Conservation (phyloP, 2,113 vertebrate species). For the Ceuthmochares aereus region DNA sequence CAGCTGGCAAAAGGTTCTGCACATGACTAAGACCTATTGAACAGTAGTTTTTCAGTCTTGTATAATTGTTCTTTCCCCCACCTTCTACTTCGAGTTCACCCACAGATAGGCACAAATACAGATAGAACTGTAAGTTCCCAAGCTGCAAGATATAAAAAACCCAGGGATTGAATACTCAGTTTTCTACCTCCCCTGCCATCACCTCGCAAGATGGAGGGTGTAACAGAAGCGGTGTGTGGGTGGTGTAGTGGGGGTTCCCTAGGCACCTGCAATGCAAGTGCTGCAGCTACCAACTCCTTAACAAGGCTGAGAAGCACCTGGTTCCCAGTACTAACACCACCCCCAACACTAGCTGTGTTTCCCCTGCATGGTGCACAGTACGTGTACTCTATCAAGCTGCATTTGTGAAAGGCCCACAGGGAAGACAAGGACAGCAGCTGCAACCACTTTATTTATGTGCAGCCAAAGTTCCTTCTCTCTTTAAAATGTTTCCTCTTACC, state of each 20-base stretch:
- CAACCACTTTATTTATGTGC: not conserved
- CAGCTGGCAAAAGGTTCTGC: not conserved
- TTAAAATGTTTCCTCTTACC: not conserved
- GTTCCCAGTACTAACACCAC: not conserved
- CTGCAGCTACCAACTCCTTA: not conserved
- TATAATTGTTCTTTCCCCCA: not conserved
- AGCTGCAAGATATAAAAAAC: not conserved
- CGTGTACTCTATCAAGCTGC: not conserved
- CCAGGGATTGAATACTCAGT: not conserved
- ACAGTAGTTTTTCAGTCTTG: not conserved
- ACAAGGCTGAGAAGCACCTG: not conserved
- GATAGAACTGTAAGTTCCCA: not conserved
- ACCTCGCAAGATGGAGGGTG: not conserved
- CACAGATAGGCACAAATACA: not conserved
- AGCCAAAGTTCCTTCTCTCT: not conserved
- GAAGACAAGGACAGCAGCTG: not conserved
- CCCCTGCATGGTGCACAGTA: not conserved
- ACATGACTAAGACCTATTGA: constrained; percentile 21
- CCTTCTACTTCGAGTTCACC: not conserved
- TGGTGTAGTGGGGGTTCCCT: not conserved
- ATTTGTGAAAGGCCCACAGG: not conserved
- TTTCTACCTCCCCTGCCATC: not conserved
- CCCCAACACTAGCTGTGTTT: not conserved
- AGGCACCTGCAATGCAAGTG: not conserved
- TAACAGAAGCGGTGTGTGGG: not conserved